These are phyloP conservation scores for Calonectris borealis DNA, from an alignment of 2,113 vertebrate genomes.

Conservation along the genomic window DNA sequence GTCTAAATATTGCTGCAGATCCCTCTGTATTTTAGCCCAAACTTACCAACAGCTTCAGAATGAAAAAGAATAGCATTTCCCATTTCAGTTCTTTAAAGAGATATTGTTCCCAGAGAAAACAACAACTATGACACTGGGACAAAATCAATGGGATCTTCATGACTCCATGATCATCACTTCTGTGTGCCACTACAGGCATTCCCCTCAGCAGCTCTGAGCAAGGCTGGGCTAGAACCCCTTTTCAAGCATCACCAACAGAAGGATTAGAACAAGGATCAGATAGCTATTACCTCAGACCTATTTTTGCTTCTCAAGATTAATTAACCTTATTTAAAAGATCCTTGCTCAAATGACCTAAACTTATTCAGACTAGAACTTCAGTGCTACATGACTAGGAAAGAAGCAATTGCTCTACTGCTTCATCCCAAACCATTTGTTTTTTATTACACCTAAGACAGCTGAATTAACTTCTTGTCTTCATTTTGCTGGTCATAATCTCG, in stretches of 20 bases:
- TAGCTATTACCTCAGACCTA: neutral
- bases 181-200: neutral
- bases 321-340: neutral
- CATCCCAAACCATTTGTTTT: neutral
- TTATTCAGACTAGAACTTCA: neutral
- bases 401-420: neutral
- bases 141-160: neutral
- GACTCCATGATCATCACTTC: neutral
- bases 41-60: neutral
- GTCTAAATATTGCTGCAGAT: neutral
- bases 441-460: neutral
- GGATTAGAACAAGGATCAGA: neutral
- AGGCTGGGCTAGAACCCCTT: neutral
- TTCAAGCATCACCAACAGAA: neutral
- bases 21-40: neutral
- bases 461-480: neutral
- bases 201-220: neutral
- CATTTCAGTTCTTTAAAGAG: neutral
- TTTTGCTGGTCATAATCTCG: neutral
- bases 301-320: neutral
- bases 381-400: neutral
- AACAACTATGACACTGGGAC: neutral
- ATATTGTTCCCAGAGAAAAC: neutral
- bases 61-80: neutral
- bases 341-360: neutral